Evolutionary conservation across 2,797 vertebrate species (phyloP).

Genomic region (Aratinga solstitialis): DNA sequence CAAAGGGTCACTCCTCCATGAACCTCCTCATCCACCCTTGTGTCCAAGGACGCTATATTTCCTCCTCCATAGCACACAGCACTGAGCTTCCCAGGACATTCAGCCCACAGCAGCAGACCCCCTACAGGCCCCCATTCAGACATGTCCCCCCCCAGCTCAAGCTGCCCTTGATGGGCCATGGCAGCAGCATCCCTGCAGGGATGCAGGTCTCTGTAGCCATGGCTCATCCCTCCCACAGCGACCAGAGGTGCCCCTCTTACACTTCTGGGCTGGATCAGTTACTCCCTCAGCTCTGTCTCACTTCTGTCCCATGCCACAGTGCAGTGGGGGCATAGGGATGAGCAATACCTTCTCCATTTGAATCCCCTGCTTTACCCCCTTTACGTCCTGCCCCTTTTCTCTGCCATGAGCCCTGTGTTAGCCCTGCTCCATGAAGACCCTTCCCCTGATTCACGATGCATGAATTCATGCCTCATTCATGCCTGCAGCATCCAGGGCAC

Average conservation of each 20-base stretch:
- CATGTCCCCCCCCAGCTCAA: too few relatives aligned
- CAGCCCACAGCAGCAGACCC: background rate
- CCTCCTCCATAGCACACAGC: background rate
- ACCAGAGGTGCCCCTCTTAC: too few relatives aligned
- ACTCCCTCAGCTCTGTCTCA: too few relatives aligned
- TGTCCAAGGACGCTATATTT: background rate
- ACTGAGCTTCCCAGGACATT: background rate
- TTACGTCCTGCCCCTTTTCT: background rate
- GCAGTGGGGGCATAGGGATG: too few relatives aligned
- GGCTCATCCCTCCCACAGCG: background rate
- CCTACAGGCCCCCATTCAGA: too few relatives aligned
- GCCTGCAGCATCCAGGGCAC: background rate
- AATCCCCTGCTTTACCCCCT: background rate
- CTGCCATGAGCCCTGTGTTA: background rate
- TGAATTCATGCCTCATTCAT: background rate
- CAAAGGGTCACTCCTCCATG: background rate
- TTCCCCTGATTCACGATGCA: accelerated
- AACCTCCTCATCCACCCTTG: background rate
- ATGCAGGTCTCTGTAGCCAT: background rate
- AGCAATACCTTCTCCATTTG: background rate
- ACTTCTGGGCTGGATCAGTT: background rate
- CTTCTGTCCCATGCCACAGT: accelerated
- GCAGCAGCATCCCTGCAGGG: background rate
- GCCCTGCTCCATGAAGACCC: background rate
- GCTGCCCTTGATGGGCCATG: background rate